Percentiles rank a stretch among this genome's conserved stretches.
These are phyloP conservation scores for Oscarella lobularis DNA, from an alignment of 37 sponge, comb jelly and placozoan species.

Conservation along the genomic window DNA sequence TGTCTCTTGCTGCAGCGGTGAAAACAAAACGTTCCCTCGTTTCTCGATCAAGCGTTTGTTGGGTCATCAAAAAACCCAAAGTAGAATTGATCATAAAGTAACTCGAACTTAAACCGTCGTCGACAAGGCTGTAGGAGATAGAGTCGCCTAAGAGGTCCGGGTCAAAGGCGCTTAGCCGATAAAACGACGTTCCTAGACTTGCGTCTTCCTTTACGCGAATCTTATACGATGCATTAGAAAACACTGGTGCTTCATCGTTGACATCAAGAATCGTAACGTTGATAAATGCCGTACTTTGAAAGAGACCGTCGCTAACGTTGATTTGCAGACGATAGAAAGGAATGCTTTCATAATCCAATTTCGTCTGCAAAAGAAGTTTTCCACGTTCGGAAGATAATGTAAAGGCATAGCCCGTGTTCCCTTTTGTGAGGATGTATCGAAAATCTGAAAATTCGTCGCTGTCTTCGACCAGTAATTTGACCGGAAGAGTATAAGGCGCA, in stretches of 20 bases:
- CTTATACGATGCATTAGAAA: not conserved
- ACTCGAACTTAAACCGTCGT: not conserved
- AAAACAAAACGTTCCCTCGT: not conserved
- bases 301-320: not conserved
- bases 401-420: not conserved
- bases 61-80: not conserved
- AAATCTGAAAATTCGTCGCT: not conserved
- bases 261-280: not conserved
- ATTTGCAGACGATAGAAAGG: not conserved
- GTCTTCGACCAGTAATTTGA: not conserved
- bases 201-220: not conserved
- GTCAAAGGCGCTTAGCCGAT: not conserved
- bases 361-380: not conserved
- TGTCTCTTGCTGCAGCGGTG: not conserved
- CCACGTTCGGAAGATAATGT: not conserved
- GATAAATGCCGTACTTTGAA: not conserved
- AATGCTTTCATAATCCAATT: not conserved
- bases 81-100: not conserved
- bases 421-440: not conserved
- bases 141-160: not conserved
- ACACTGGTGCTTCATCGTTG: conserved; percentile 1
- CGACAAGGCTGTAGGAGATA: not conserved
- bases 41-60: not conserved
- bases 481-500: not conserved
- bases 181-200: not conserved